phyloP scores from a whole-genome alignment of 2,113 vertebrate genomes.

The Forbesichthys agassizii region DNA sequence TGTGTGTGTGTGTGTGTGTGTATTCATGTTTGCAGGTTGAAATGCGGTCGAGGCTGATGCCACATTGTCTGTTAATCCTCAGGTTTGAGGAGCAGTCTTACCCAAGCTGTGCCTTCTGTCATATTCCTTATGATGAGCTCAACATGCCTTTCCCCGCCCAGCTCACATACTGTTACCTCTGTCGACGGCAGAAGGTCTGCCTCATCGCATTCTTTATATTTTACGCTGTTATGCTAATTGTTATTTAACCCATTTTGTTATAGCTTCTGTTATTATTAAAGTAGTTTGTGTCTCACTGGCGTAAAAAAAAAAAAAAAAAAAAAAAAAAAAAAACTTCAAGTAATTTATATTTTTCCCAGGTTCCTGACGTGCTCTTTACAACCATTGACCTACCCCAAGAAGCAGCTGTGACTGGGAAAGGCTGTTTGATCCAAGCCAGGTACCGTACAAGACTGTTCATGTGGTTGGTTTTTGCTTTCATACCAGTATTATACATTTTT shows the following conservation, averaged over 20 bases:
- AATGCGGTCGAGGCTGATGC: neutral
- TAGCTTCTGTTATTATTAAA: neutral
- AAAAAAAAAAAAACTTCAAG: neutral
- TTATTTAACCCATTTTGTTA: neutral
- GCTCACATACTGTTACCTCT: conserved; percentile 91
- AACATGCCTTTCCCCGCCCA: conserved; percentile 98
- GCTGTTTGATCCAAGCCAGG: conserved; percentile 95
- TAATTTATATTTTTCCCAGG: conserved; percentile 63
- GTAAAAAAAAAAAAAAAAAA: too few relatives aligned
- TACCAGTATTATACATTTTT: neutral
- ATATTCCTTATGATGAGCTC: conserved; percentile 95
- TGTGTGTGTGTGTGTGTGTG: conserved; percentile 17
- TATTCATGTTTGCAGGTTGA: neutral
- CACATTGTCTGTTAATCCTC: conserved; percentile 34
- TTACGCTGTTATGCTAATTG: neutral
- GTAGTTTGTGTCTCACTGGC: too few relatives aligned
- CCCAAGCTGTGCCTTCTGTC: conserved; percentile 91
- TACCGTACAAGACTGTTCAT: conserved; percentile 43
- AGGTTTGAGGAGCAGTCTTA: conserved; percentile 90
- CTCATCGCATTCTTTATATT: too few relatives aligned
- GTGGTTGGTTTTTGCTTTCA: neutral
- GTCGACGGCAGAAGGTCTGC: conserved; percentile 90
- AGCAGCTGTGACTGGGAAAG: conserved; percentile 85
- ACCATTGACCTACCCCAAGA: conserved; percentile 89
- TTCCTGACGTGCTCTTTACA: conserved; percentile 94